phyloP scores from a whole-genome alignment of 2,797 vertebrate species.

The Dermochelys coriacea region DNA sequence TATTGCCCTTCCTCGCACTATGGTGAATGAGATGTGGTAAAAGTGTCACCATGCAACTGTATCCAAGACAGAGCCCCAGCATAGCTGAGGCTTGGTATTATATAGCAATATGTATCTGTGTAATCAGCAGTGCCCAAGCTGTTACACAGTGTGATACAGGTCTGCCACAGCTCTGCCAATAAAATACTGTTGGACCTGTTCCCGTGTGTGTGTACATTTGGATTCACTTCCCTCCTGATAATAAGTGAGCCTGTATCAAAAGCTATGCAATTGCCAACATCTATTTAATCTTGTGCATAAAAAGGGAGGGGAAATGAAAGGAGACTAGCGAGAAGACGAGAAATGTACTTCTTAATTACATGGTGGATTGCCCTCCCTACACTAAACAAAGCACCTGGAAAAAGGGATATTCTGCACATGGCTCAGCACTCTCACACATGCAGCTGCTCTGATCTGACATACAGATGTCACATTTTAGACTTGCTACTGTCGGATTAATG shows the following conservation, averaged over 20 bases:
- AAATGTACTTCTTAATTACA: fast-evolving
- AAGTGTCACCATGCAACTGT: background rate
- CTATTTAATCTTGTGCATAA: fast-evolving
- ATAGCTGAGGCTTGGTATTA: background rate
- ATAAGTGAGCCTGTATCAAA: fast-evolving
- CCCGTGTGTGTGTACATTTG: fast-evolving
- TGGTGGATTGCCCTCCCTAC: fast-evolving
- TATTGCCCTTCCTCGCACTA: no score
- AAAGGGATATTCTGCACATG: fast-evolving
- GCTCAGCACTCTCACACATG: background rate
- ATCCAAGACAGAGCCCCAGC: background rate
- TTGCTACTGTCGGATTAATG: fast-evolving
- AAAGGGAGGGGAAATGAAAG: background rate
- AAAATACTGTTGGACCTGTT: background rate
- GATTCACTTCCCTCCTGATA: fast-evolving
- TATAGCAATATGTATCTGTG: background rate
- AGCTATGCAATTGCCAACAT: fast-evolving
- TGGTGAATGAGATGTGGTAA: background rate
- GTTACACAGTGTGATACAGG: background rate
- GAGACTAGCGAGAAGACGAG: background rate
- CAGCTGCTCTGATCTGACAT: background rate
- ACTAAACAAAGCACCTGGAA: background rate
- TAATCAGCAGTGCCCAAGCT: background rate
- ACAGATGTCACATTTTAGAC: fast-evolving
- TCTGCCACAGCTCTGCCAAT: background rate